Evolutionary conservation across 30 jellyfish, hydroid and myxozoan species (phyloP).

Genomic region (Sanderia malayensis): DNA sequence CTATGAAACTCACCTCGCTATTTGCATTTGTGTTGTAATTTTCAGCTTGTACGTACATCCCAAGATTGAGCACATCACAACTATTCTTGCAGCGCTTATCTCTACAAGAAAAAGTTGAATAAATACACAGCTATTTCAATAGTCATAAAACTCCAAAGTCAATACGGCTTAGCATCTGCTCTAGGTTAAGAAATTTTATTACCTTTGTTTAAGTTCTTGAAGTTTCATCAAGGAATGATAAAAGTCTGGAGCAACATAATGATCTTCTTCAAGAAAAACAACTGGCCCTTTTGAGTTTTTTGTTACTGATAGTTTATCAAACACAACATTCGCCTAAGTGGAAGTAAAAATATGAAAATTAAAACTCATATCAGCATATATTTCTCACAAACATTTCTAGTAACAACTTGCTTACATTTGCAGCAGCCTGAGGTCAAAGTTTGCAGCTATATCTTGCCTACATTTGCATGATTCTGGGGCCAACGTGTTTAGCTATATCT

Average conservation of each 20-base stretch:
- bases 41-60: conserved; percentile 63
- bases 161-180: too few species aligned
- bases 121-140: too few species aligned
- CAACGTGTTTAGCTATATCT: too few species aligned
- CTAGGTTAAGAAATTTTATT: too few species aligned
- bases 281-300: conserved; percentile 75
- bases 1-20: conserved; percentile 30
- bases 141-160: too few species aligned
- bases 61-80: conserved; percentile 77
- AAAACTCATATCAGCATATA: too few species aligned
- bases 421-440: too few species aligned
- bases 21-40: conserved; percentile 47
- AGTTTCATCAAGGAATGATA: conserved; percentile 25
- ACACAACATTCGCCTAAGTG: conserved; percentile 74
- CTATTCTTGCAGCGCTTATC: conserved; percentile 59
- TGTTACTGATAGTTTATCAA: conserved; percentile 71
- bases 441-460: too few species aligned
- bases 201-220: conserved; percentile 47
- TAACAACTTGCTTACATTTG: too few species aligned
- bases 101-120: conserved; percentile 1
- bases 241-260: conserved; percentile 93
- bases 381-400: too few species aligned
- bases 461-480: too few species aligned
- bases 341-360: neutral
- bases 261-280: conserved; percentile 89